Conservation (phyloP, 2,797 vertebrate species). For the Gallinago solitaria region DNA sequence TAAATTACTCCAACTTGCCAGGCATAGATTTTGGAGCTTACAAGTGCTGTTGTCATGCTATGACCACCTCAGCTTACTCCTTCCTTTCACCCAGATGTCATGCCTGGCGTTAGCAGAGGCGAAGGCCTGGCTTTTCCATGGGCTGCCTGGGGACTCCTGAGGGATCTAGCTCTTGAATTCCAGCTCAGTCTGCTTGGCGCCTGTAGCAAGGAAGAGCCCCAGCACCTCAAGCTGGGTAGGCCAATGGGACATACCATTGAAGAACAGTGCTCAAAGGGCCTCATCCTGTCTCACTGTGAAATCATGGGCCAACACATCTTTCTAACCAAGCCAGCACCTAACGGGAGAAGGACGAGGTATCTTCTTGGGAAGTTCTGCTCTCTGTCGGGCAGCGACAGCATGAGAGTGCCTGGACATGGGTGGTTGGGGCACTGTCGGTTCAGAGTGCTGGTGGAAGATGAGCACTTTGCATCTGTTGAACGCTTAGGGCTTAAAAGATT, state of each 20-base stretch:
- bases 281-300: background rate
- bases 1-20: background rate
- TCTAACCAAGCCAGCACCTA: too few relatives aligned
- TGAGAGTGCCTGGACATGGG: accelerated
- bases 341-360: accelerated
- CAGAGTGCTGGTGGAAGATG: background rate
- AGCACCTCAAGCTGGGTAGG: background rate
- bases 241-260: background rate
- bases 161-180: background rate
- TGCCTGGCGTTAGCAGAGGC: accelerated
- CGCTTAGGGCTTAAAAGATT: background rate
- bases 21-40: background rate
- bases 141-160: background rate
- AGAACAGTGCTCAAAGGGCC: background rate
- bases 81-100: background rate
- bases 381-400: accelerated
- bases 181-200: background rate
- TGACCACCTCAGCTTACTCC: background rate
- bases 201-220: background rate
- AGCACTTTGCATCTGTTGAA: background rate
- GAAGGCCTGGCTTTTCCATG: background rate
- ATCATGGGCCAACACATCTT: accelerated
- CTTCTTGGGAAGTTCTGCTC: background rate
- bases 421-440: background rate
- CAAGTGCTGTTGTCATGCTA: accelerated